Base-by-base conservation (phyloP, 2,797 vertebrate species). In the Discoglossus pictus region DNA sequence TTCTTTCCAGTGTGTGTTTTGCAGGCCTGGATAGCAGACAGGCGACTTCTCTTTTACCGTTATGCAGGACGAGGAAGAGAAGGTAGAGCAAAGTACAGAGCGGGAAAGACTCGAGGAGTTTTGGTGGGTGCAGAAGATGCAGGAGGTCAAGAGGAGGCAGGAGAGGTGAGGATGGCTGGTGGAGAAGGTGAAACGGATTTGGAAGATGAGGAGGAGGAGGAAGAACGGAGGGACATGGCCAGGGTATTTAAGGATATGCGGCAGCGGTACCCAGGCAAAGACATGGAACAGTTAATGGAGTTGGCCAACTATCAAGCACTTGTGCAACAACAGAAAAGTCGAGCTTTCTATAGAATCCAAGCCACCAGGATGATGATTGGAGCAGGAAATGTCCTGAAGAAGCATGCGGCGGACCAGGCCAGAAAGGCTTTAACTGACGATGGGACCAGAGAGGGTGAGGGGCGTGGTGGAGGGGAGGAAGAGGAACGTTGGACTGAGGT, bases 311-410 rank as follows among this genome's bases (percentile, higher is more conserved):
- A 93, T 68, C 91, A 92, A 74, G 85, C 88, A 16, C 79, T 93
- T 77, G 87, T 91, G 76, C 92, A 92, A 75, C 92, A 93, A 80
- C 92, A 92, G 79, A 93, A 93, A 78, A 93, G 91, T 78, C 68
- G 92, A 42, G 92, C 92, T 0, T 93, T 93, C 71, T 93, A 93
- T 71, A 87, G 92, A 34, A 93, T 93, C 73, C 92, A 93, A 61
- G 92, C 92, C n/a, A 93, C 91, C 18, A 86, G 92, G 75, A 92
- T 92, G 90, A 93, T 93, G 92, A 93, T 92, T 0, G 92, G 92
- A 13, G 92, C 92, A 0, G 92, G 92, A 2, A 92, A 93, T 81
- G 92, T 93, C 71, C 83, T 93, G 2, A 93, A 93, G 82, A 92
- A 92, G 61, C 92, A 93, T 0, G 92, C 92, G 0, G 91, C 92